phyloP scores from a whole-genome alignment of 2,888 invertebrate genomes.

The Malacosoma neustria region DNA sequence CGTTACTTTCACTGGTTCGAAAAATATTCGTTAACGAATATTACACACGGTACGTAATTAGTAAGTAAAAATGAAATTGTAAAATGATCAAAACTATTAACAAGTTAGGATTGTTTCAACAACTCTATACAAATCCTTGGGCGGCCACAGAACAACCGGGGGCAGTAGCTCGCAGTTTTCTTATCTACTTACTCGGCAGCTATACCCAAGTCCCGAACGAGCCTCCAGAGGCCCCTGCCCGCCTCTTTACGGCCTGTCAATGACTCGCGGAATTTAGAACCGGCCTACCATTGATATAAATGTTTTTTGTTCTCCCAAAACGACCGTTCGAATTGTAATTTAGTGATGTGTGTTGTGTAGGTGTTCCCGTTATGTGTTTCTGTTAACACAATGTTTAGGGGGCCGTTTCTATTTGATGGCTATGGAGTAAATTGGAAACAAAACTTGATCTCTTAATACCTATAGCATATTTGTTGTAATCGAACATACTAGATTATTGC shows the following conservation, averaged over 20 bases:
- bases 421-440: neutral
- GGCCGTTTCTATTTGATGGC: neutral
- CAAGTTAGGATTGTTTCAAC: conserved; percentile 10
- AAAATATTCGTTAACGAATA: no score
- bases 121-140: conserved; percentile 23
- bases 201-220: conserved; percentile 47
- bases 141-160: conserved; percentile 24
- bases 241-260: conserved; percentile 72
- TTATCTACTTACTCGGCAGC: conserved; percentile 59
- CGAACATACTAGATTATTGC: no score
- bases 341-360: conserved; percentile 25
- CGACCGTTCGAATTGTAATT: conserved; percentile 68
- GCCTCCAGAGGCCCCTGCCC: conserved; percentile 45
- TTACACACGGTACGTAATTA: no score
- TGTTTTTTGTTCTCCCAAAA: conserved; percentile 74
- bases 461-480: no score
- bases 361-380: neutral
- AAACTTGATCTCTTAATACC: no score
- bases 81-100: no score
- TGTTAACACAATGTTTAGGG: neutral
- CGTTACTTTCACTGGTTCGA: no score
- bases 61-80: no score
- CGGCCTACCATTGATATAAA: conserved; percentile 70
- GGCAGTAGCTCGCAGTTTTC: conserved; percentile 52
- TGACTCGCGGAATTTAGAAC: conserved; percentile 72